Evolutionary conservation across 2,113 vertebrate genomes (phyloP).

Genomic region (Triplophysa tibetana): DNA sequence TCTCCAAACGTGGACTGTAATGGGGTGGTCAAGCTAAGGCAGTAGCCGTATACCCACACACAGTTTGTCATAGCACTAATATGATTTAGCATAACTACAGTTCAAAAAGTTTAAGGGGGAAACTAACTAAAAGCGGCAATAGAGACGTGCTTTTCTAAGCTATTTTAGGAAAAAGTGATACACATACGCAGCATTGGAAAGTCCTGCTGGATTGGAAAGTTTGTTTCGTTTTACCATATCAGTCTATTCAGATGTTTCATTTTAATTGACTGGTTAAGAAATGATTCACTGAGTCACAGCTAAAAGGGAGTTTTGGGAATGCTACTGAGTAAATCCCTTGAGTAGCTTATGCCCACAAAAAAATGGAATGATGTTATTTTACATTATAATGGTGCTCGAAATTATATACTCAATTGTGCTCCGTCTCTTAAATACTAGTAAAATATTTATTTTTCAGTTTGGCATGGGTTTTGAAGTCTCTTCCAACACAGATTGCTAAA

Average conservation of each 20-base stretch:
- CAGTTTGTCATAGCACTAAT: neutral
- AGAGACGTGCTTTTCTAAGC: neutral
- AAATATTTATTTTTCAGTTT: too few species aligned
- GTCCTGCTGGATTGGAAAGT: neutral
- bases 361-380: too few species aligned
- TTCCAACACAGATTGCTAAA: neutral
- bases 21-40: neutral
- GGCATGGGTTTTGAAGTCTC: neutral
- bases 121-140: too few species aligned
- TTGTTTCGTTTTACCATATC: neutral
- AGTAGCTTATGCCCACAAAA: too few species aligned
- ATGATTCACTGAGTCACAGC: neutral
- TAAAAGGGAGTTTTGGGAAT: neutral
- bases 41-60: neutral
- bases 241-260: neutral
- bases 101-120: too few species aligned
- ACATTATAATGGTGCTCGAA: too few species aligned
- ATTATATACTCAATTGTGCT: too few species aligned
- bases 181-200: neutral
- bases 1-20: neutral
- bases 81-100: neutral
- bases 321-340: too few species aligned
- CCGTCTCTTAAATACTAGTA: too few species aligned
- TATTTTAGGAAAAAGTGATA: neutral
- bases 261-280: neutral